Base-by-base conservation (phyloP, 2,797 vertebrate genomes). In the Alca torda region DNA sequence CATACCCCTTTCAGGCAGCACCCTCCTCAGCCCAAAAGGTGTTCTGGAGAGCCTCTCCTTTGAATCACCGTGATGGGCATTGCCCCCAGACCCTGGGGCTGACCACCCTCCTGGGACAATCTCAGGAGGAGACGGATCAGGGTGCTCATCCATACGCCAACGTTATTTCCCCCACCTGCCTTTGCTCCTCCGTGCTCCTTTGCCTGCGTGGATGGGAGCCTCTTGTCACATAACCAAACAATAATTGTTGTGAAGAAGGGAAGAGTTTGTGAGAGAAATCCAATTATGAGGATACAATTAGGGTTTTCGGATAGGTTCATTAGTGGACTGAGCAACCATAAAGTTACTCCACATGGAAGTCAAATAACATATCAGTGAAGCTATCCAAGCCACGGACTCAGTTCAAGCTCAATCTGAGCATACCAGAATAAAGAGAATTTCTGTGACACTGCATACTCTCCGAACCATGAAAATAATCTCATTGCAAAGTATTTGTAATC, bases 381-480 rank as follows among this genome's bases (percentile, higher is more conserved):
- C 39, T 84, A 78, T 9, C 48, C 76, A 90, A 72, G 35, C 46
- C 72, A 76, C 51, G 87, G 61, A 92, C 76, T 67, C 73, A 51
- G 51, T 54, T 93, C 67, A 83, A 68, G 59, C 35, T 95, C 69
- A 89, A 81, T 75, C 17, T 63, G 54, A 88, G 73, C 60, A 28
- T 64, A 68, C 35, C 54, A 80, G 93, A 89, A 82, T 84, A 63
- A 88, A 91, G 63, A 10, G 41, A 84, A 96, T 96, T 95, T 94
- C 82, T 95, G 39, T 91, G 86, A 92, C 89, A 93, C 64, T 92
- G 84, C 65, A 64, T 69, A 94, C 16, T 81, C 85, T 60, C 80
- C 89, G 91, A 96, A 84, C 85, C 90, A 83, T 92, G 90, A 90
- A 95, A 94, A 68, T 85, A 96, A 97, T 97, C 92, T 84, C 84